A percentile compares a stretch with the other conserved stretches of the same genome.
Evolutionary conservation across 2,113 vertebrate genomes (phyloP).

Genomic region (Marmota monax): DNA sequence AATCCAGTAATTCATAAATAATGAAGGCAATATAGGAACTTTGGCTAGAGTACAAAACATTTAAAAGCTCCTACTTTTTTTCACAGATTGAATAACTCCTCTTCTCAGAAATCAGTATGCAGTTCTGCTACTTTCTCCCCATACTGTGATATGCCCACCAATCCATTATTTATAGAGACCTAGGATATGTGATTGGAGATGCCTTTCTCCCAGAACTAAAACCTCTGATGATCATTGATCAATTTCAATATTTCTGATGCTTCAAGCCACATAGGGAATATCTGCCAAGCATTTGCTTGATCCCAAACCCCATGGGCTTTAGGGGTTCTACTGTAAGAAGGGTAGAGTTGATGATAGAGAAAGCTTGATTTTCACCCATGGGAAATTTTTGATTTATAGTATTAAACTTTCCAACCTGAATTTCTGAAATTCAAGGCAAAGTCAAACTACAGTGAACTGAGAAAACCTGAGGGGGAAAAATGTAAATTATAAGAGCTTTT

Average conservation of each 20-base stretch:
- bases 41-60: slow-evolving; percentile 21
- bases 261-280: background rate
- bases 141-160: background rate
- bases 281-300: background rate
- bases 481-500: background rate
- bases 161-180: slow-evolving; percentile 41
- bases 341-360: background rate
- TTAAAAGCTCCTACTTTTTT: slow-evolving; percentile 56
- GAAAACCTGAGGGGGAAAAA: background rate
- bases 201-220: background rate
- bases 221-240: background rate
- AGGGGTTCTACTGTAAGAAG: background rate
- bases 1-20: slow-evolving; percentile 59
- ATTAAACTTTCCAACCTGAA: background rate
- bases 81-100: slow-evolving; percentile 37
- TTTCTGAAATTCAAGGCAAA: background rate
- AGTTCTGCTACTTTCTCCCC: background rate
- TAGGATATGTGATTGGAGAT: background rate
- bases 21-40: background rate
- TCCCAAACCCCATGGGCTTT: background rate
- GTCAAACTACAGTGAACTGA: background rate
- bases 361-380: background rate
- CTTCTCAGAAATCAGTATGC: slow-evolving; percentile 64
- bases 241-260: background rate
- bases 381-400: background rate